phyloP scores from a whole-genome alignment of 2,797 vertebrate species.

The Choloepus didactylus region DNA sequence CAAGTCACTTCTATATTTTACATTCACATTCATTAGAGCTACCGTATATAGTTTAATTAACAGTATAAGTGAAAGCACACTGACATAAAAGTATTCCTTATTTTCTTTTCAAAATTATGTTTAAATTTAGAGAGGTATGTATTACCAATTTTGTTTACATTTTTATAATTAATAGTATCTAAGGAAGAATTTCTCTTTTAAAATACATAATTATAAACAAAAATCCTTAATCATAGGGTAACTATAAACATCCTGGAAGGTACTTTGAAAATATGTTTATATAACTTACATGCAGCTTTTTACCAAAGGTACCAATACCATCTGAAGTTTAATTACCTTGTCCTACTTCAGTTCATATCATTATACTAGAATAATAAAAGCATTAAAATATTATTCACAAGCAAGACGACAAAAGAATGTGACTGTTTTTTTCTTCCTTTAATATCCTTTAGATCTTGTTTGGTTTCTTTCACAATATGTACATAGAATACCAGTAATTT shows the following conservation, averaged over 20 bases:
- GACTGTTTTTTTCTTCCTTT: not conserved
- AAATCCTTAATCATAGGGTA: not conserved
- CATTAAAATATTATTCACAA: not conserved
- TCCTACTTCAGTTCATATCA: not conserved
- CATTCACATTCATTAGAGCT: not conserved
- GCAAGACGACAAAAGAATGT: not conserved
- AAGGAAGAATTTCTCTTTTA: not conserved
- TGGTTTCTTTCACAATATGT: not conserved
- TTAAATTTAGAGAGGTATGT: conserved; percentile 15
- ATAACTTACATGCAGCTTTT: not conserved
- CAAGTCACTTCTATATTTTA: not conserved
- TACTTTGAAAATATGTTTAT: not conserved
- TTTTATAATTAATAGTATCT: conserved; percentile 12
- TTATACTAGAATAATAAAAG: not conserved
- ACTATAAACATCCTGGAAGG: not conserved
- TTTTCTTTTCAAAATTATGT: not conserved
- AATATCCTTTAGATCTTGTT: not conserved
- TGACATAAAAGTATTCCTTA: not conserved
- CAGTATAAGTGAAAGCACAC: not conserved
- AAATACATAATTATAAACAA: conserved; percentile 23
- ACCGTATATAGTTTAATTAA: not conserved
- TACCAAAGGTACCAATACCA: not conserved
- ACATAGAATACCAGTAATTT: not conserved
- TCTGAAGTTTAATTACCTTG: not conserved
- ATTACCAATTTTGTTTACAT: not conserved